These are phyloP conservation scores for Sternotherus odoratus DNA, from an alignment of 2,797 vertebrate species.

Conservation along the genomic window DNA sequence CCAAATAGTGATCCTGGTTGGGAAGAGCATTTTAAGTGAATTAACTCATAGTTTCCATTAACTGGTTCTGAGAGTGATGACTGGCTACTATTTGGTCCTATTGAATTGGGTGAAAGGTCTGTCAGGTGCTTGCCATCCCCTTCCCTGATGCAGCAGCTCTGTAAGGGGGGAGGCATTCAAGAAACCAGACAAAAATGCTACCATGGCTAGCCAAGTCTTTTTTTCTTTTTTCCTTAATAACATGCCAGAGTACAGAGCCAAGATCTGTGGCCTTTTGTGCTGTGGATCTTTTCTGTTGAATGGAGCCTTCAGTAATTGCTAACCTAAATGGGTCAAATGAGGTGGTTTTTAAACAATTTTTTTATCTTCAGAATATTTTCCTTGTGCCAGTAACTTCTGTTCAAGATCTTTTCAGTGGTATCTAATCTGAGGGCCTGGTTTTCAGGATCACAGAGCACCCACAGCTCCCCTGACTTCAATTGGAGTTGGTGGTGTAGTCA, in stretches of 20 bases:
- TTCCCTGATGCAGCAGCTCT: not conserved
- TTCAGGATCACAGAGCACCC: not conserved
- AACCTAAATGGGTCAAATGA: constrained; percentile 54
- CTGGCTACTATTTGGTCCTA: not conserved
- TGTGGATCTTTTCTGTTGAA: constrained; percentile 31
- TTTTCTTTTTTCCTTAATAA: not conserved
- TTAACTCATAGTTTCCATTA: not conserved
- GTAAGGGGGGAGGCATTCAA: not conserved
- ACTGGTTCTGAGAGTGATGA: not conserved
- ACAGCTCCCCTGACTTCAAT: not conserved
- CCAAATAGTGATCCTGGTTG: not conserved
- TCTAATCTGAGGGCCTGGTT: not conserved
- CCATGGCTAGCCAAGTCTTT: not conserved
- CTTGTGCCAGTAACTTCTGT: constrained; percentile 28
- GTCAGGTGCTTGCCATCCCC: not conserved
- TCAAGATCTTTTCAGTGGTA: not conserved
- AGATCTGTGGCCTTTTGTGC: constrained; percentile 54
- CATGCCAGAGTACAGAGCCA: constrained; percentile 18
- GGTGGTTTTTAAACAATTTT: constrained; percentile 51
- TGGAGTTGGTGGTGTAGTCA: not conserved
- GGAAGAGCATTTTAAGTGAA: not conserved
- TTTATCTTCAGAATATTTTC: constrained; percentile 42
- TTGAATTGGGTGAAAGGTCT: not conserved
- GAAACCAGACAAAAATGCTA: constrained; percentile 17
- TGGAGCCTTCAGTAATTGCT: constrained; percentile 41